Percentiles rank a stretch among this genome's conserved stretches.
Evolutionary conservation across 2,113 vertebrate species (phyloP).

Genomic region (Paradoxurus hermaphroditus): DNA sequence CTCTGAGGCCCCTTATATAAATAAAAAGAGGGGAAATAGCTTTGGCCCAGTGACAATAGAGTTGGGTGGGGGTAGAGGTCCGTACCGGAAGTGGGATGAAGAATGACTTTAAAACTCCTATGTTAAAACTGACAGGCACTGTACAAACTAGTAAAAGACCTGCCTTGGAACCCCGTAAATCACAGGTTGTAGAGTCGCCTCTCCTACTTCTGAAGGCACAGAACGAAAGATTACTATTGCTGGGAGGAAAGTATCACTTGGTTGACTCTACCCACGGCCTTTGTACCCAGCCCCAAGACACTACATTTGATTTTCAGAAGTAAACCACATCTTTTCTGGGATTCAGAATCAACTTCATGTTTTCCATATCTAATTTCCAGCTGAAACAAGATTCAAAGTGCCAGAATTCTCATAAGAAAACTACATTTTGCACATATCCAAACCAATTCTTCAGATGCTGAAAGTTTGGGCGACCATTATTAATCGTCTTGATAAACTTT

Average conservation of each 20-base stretch:
- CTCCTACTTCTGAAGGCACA: background rate
- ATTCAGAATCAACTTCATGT: constrained; percentile 15
- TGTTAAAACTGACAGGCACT: background rate
- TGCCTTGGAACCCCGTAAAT: background rate
- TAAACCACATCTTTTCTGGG: constrained; percentile 3
- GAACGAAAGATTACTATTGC: background rate
- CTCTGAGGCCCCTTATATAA: background rate
- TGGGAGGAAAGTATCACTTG: background rate
- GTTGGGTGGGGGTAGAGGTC: background rate
- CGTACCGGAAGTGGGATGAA: background rate
- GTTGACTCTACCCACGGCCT: background rate
- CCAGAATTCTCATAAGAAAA: constrained; percentile 41
- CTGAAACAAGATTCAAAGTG: background rate
- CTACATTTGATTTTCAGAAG: constrained; percentile 27
- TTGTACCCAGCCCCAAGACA: background rate
- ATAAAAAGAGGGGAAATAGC: background rate
- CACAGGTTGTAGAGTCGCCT: background rate
- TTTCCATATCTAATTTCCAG: constrained; percentile 44
- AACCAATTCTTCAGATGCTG: background rate
- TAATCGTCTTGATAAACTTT: background rate
- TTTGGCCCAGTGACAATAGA: background rate
- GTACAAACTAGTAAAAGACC: background rate
- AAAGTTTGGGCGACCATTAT: constrained; percentile 10
- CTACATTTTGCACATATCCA: constrained; percentile 44
- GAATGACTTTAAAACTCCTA: background rate